Conservation (phyloP, 2,113 vertebrate genomes). For the Phalacrocorax carbo region DNA sequence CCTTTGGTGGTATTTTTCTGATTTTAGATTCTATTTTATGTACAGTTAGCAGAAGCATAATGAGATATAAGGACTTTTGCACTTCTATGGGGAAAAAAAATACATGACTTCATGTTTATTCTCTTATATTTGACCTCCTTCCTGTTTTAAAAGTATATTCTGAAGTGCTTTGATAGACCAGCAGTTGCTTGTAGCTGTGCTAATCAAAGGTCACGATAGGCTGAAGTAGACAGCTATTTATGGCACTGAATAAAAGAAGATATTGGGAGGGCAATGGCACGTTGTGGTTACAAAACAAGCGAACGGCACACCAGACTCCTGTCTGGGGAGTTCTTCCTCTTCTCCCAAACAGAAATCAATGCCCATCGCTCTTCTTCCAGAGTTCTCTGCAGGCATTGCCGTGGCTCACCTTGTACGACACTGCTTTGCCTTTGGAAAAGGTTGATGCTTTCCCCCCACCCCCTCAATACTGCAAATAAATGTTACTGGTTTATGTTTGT, state of each 20-base stretch:
- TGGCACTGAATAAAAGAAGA: conserved; percentile 36
- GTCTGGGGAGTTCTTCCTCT: not conserved
- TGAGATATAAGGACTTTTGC: not conserved
- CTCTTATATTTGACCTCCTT: not conserved
- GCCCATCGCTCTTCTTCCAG: not conserved
- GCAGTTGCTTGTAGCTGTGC: not conserved
- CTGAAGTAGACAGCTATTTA: conserved; percentile 35
- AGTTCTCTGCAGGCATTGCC: not conserved
- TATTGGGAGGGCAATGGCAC: not conserved
- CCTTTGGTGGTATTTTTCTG: not conserved
- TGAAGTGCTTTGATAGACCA: not conserved
- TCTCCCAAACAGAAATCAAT: not conserved
- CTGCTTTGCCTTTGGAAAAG: not conserved
- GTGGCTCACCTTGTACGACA: not conserved
- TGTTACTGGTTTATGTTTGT: not conserved
- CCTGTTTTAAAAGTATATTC: not conserved
- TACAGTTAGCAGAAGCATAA: not conserved
- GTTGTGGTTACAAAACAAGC: not conserved
- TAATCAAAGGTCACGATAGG: conserved; percentile 23
- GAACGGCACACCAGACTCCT: not conserved
- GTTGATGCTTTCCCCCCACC: not conserved
- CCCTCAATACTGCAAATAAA: not conserved
- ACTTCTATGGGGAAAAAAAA: not conserved
- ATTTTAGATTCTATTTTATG: not conserved
- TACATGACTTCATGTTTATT: not conserved